Conservation (phyloP, 2,113 vertebrate genomes). For the Erythrocercus mccallii region DNA sequence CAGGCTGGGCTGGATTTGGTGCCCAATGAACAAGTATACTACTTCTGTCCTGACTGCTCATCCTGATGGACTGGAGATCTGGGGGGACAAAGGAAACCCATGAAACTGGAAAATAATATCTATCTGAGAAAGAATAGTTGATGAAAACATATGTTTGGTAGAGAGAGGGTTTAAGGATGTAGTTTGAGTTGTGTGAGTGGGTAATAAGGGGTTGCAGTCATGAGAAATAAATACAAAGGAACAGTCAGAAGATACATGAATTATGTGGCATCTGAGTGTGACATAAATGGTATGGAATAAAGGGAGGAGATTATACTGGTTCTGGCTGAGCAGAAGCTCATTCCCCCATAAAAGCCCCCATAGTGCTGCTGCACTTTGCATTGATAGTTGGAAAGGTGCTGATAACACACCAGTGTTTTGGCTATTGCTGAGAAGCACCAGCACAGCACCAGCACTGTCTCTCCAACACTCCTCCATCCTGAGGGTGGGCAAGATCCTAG, state of each 20-base stretch:
- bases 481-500: too few relatives aligned
- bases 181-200: neutral
- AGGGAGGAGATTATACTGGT: neutral
- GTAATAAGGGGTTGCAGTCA: neutral
- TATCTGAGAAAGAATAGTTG: neutral
- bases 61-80: neutral
- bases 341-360: neutral
- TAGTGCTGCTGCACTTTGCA: neutral
- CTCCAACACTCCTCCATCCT: neutral
- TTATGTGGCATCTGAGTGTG: neutral
- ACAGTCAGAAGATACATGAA: neutral
- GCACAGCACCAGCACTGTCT: neutral
- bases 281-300: neutral
- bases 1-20: accelerated
- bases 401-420: neutral
- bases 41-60: neutral
- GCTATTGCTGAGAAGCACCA: neutral
- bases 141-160: neutral
- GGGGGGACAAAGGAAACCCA: neutral
- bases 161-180: neutral
- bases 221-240: neutral
- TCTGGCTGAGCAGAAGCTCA: neutral
- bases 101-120: neutral
- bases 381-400: neutral
- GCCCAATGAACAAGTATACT: too few relatives aligned